These are phyloP conservation scores for Pseudomyrmex cubaensis DNA, from an alignment of 1,140 invertebrate genomes.

Conservation along the genomic window DNA sequence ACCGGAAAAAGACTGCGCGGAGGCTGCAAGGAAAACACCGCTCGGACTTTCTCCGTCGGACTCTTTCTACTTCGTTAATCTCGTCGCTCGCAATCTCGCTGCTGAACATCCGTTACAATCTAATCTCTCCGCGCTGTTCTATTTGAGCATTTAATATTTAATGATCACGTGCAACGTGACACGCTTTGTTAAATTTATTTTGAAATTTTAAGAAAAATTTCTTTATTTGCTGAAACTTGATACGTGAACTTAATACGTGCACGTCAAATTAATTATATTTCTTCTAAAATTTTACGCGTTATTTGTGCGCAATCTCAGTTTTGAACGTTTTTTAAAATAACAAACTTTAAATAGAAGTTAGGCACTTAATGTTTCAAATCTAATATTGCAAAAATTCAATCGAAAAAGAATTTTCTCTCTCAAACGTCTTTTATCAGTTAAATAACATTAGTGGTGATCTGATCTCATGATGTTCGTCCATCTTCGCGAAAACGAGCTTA, in stretches of 20 bases:
- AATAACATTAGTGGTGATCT: not conserved
- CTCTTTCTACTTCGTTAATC: conserved; percentile 39
- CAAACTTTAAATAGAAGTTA: too few relatives aligned
- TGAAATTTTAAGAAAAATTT: too few relatives aligned
- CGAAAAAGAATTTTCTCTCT: not conserved
- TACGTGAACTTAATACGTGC: too few relatives aligned
- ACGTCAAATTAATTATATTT: too few relatives aligned
- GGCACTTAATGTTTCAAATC: not conserved
- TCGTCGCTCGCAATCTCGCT: conserved; percentile 23
- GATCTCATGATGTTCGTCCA: not conserved
- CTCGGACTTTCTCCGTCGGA: conserved; percentile 4
- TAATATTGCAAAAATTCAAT: not conserved
- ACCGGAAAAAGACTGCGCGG: not conserved
- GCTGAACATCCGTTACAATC: conserved; percentile 18
- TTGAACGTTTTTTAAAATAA: too few relatives aligned
- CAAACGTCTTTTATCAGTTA: not conserved
- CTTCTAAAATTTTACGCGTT: too few relatives aligned
- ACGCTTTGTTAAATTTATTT: too few relatives aligned
- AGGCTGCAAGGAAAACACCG: conserved; percentile 8
- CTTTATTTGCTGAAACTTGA: too few relatives aligned
- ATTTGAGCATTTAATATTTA: conserved; percentile 37
- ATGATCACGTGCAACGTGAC: not conserved
- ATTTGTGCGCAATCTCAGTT: too few relatives aligned
- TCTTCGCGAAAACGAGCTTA: not conserved
- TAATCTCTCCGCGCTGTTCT: conserved; percentile 13